These are phyloP conservation scores for Conchocele bisecta DNA, from an alignment of 2,888 invertebrate species.

Conservation along the genomic window DNA sequence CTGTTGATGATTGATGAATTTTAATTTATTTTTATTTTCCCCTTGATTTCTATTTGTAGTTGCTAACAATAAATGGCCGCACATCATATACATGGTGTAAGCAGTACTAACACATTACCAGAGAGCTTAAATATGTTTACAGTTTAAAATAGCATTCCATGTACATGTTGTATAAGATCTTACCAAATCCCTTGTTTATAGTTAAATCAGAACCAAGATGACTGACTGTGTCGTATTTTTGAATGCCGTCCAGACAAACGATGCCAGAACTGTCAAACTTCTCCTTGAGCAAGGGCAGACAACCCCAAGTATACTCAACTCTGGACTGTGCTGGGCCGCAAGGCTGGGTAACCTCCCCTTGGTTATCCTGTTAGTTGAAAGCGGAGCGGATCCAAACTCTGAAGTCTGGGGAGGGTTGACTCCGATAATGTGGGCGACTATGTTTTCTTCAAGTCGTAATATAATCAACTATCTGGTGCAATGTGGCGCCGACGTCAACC, in stretches of 20 bases:
- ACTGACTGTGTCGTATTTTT: too few species aligned
- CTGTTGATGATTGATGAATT: too few species aligned
- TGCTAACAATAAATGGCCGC: too few species aligned
- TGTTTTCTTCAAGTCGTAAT: slow-evolving; percentile 57
- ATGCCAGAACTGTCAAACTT: slow-evolving; percentile 26
- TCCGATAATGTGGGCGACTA: slow-evolving; percentile 64
- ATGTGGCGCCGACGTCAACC: slow-evolving; percentile 57
- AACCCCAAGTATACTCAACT: slow-evolving; percentile 55
- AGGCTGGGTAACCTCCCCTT: slow-evolving; percentile 60
- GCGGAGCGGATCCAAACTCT: slow-evolving; percentile 59
- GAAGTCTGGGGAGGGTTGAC: slow-evolving; percentile 66
- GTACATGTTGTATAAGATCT: too few species aligned
- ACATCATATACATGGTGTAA: too few species aligned
- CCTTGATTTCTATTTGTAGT: too few species aligned
- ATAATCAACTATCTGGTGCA: slow-evolving; percentile 51
- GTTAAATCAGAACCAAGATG: too few species aligned
- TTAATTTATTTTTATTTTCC: too few species aligned
- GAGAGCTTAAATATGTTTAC: too few species aligned
- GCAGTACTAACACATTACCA: too few species aligned
- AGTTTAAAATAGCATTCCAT: too few species aligned
- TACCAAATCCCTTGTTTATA: too few species aligned
- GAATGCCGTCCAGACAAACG: slow-evolving; percentile 59
- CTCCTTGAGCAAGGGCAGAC: slow-evolving; percentile 41
- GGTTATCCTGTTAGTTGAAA: slow-evolving; percentile 44
- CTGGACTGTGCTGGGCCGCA: slow-evolving; percentile 66